Evolutionary conservation across 2,113 vertebrate genomes (phyloP).

Genomic region (Pygoscelis adeliae): DNA sequence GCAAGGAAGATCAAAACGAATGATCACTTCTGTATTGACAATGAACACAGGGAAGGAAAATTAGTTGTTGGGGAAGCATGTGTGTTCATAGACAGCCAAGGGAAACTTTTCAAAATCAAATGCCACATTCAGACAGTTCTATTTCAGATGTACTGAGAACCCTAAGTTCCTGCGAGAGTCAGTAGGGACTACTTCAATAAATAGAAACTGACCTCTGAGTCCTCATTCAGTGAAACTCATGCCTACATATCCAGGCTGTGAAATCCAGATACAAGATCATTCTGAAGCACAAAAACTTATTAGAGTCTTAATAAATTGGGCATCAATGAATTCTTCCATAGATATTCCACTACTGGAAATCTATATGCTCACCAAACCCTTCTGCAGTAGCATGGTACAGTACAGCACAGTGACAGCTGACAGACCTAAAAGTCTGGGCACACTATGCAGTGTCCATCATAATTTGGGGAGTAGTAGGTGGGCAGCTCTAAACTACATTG

Average conservation of each 20-base stretch:
- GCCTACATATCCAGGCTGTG: neutral
- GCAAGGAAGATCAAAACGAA: neutral
- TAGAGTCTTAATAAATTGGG: neutral
- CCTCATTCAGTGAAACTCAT: neutral
- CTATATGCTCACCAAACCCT: neutral
- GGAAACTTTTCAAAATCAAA: neutral
- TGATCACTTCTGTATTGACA: neutral
- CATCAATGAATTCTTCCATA: neutral
- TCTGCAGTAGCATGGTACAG: neutral
- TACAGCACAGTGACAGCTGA: neutral
- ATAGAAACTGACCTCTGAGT: slow-evolving; percentile 14
- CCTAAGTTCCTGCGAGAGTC: neutral
- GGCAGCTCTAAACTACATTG: neutral
- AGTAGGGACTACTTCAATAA: neutral
- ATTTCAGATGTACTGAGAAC: slow-evolving; percentile 22
- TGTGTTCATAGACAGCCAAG: neutral
- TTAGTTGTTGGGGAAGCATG: neutral
- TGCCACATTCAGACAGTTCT: neutral
- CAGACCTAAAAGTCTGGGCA: neutral
- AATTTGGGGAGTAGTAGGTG: neutral
- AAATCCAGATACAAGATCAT: neutral
- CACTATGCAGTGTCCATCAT: neutral
- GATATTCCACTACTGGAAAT: neutral
- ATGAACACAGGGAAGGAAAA: neutral
- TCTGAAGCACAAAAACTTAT: neutral